Evolutionary conservation across 2,888 invertebrate species (phyloP).

Genomic region (Agrochola circellaris): DNA sequence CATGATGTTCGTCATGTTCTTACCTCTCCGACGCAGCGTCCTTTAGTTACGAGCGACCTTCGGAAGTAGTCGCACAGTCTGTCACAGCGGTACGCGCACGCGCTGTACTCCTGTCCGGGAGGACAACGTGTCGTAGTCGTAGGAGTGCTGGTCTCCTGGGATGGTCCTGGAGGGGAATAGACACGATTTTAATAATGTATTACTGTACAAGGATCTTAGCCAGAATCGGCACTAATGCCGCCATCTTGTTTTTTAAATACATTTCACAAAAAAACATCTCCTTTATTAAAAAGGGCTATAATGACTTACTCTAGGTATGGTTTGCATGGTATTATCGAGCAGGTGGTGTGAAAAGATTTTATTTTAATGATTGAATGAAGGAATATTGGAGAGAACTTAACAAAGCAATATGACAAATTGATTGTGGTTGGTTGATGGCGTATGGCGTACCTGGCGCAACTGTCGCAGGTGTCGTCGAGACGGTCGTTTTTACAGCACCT

Average conservation of each 20-base stretch:
- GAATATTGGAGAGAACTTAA: background rate
- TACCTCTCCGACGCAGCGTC: slow-evolving; percentile 85
- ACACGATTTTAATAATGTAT: background rate
- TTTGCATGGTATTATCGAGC: background rate
- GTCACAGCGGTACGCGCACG: slow-evolving; percentile 94
- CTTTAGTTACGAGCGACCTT: slow-evolving; percentile 79
- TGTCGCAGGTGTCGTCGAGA: slow-evolving; percentile 19
- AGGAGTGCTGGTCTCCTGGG: background rate
- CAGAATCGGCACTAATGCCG: too few species aligned
- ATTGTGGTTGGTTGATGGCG: background rate
- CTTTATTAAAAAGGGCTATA: too few species aligned
- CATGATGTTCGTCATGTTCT: background rate
- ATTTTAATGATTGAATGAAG: background rate
- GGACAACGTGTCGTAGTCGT: slow-evolving; percentile 71
- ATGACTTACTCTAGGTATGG: too few species aligned
- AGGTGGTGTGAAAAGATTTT: background rate
- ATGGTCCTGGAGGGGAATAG: background rate
- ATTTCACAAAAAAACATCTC: too few species aligned
- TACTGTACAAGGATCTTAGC: too few species aligned
- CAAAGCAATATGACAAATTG: background rate
- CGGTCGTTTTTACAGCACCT: slow-evolving; percentile 24
- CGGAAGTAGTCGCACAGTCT: slow-evolving; percentile 93
- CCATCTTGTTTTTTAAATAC: too few species aligned
- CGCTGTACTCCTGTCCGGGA: slow-evolving; percentile 90
- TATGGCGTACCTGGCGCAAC: slow-evolving; percentile 44